These are phyloP conservation scores for Myiagra hebetior DNA, from an alignment of 2,113 vertebrate species.

Conservation along the genomic window DNA sequence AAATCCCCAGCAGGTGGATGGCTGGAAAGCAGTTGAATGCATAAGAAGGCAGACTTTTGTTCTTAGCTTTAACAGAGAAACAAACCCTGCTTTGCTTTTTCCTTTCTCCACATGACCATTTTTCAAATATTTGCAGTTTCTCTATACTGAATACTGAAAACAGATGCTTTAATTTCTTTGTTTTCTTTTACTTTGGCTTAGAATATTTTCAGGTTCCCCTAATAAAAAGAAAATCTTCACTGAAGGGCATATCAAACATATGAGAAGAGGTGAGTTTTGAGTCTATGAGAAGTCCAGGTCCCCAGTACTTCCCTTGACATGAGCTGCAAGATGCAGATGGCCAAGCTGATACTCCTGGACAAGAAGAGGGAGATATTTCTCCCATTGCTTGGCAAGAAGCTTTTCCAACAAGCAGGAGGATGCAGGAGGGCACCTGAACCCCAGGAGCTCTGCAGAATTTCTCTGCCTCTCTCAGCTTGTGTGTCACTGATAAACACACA, in stretches of 20 bases:
- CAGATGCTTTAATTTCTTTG: neutral
- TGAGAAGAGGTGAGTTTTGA: neutral
- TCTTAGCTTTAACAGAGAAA: neutral
- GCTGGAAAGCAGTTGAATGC: neutral
- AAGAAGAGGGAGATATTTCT: neutral
- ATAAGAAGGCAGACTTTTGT: neutral
- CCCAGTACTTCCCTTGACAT: neutral
- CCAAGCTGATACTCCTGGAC: neutral
- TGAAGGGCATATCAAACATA: neutral
- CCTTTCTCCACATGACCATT: neutral
- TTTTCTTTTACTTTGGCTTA: neutral
- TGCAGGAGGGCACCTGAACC: neutral
- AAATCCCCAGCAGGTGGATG: neutral
- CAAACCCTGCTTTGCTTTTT: neutral
- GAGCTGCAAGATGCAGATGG: neutral
- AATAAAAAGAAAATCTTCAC: neutral
- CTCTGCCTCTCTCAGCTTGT: neutral
- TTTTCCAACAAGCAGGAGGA: neutral
- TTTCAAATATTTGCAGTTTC: neutral
- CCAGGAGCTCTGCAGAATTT: neutral
- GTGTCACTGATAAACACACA: neutral
- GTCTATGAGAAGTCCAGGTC: neutral
- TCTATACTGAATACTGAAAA: neutral
- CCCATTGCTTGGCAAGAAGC: neutral
- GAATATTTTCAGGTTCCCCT: neutral